Evolutionary conservation across 2,797 vertebrate genomes (phyloP).

Genomic region (Meriones psammophilus): DNA sequence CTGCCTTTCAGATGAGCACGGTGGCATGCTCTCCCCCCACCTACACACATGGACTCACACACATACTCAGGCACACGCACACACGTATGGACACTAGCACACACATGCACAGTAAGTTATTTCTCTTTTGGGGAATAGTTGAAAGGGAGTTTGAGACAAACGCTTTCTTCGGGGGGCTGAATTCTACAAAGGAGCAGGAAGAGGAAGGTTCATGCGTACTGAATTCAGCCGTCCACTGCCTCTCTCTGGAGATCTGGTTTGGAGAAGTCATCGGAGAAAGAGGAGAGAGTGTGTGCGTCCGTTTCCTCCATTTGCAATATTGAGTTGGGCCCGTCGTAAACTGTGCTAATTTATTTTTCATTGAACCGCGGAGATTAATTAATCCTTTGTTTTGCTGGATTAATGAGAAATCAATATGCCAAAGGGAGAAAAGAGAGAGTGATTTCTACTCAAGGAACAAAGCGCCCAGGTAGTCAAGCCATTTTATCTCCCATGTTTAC

Average conservation of each 20-base stretch:
- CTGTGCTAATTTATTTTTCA: conserved; percentile 82
- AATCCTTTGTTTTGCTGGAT: conserved; percentile 85
- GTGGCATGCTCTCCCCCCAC: neutral
- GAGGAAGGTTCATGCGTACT: neutral
- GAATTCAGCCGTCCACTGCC: neutral
- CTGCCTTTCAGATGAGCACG: neutral
- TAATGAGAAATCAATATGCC: conserved; percentile 85
- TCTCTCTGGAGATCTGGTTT: conserved; percentile 58
- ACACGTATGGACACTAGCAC: neutral
- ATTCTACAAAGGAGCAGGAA: conserved; percentile 19
- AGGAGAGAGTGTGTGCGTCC: conserved; percentile 22
- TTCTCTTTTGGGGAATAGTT: conserved; percentile 58
- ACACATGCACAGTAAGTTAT: neutral
- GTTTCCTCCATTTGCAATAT: conserved; percentile 81
- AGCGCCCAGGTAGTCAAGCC: conserved; percentile 67
- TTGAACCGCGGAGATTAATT: conserved; percentile 84
- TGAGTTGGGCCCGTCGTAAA: conserved; percentile 83
- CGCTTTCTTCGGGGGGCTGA: conserved; percentile 40
- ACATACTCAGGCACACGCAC: neutral
- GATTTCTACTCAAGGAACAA: conserved; percentile 82
- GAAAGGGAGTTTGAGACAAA: conserved; percentile 36
- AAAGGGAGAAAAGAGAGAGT: conserved; percentile 77
- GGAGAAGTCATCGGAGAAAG: conserved; percentile 1
- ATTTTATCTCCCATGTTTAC: conserved; percentile 75
- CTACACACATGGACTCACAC: neutral